phyloP scores from a whole-genome alignment of 53 echinoderm and acorn worm species.

The Paracentrotus lividus region DNA sequence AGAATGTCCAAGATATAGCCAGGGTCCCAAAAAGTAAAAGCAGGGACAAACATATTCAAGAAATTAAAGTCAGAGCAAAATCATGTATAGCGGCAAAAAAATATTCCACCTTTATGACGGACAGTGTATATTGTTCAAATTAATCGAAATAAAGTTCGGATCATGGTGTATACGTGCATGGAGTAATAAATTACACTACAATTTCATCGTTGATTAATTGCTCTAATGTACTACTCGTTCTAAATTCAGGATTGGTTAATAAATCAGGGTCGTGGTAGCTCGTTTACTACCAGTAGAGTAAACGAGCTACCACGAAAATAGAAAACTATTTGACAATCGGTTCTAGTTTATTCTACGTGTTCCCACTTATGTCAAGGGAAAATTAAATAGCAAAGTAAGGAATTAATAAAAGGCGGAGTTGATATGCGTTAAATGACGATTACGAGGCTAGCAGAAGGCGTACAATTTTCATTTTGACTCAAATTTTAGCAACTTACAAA shows the following conservation, averaged over 20 bases:
- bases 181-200: not conserved
- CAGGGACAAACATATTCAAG: too few relatives aligned
- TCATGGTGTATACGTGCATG: not conserved
- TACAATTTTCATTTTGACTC: too few relatives aligned
- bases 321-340: not conserved
- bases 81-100: too few relatives aligned
- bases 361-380: not conserved
- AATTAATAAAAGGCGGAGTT: not conserved
- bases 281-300: too few relatives aligned
- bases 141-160: not conserved
- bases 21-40: too few relatives aligned
- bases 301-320: not conserved
- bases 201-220: conserved; percentile 5
- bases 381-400: not conserved
- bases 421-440: too few relatives aligned
- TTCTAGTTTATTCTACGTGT: not conserved
- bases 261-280: not conserved
- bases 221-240: not conserved
- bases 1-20: too few relatives aligned
- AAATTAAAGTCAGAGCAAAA: too few relatives aligned
- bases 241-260: not conserved
- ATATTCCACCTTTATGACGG: too few relatives aligned
- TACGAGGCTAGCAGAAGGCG: too few relatives aligned
- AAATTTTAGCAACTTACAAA: too few relatives aligned
- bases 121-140: too few relatives aligned